Evolutionary conservation across 2,113 vertebrate species (phyloP).

Genomic region (Halichoeres trimaculatus): DNA sequence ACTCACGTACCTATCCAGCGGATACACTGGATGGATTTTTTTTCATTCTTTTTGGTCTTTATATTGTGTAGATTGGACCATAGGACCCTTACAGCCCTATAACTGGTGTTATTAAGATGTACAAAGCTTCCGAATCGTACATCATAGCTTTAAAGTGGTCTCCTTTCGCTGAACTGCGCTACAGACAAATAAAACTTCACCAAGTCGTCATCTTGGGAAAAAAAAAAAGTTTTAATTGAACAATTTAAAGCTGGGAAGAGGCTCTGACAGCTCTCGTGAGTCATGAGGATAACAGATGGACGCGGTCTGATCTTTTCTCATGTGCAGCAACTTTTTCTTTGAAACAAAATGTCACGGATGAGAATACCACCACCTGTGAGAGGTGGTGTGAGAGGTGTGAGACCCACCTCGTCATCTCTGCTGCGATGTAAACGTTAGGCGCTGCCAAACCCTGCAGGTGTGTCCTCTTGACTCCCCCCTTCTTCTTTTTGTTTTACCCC

Average conservation of each 20-base stretch:
- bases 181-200: not conserved
- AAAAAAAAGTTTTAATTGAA: not conserved
- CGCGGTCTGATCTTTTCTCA: not conserved
- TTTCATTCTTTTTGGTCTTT: too few relatives aligned
- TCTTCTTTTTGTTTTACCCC: too few relatives aligned
- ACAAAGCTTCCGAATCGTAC: too few relatives aligned
- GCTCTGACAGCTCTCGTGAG: not conserved
- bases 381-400: slow-evolving; percentile 77
- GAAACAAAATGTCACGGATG: not conserved
- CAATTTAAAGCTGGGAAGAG: not conserved
- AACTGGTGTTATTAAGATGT: too few relatives aligned
- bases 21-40: too few relatives aligned
- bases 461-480: not conserved
- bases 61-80: too few relatives aligned
- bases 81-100: too few relatives aligned
- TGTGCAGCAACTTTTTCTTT: not conserved
- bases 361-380: not conserved
- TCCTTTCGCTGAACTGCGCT: too few relatives aligned
- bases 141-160: too few relatives aligned
- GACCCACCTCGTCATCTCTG: slow-evolving; percentile 72
- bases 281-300: slow-evolving; percentile 7
- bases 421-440: slow-evolving; percentile 63
- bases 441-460: slow-evolving; percentile 46
- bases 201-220: not conserved
- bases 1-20: too few relatives aligned